Base-by-base conservation (phyloP, 2,797 vertebrate genomes). In the Tachyglossus aculeatus region DNA sequence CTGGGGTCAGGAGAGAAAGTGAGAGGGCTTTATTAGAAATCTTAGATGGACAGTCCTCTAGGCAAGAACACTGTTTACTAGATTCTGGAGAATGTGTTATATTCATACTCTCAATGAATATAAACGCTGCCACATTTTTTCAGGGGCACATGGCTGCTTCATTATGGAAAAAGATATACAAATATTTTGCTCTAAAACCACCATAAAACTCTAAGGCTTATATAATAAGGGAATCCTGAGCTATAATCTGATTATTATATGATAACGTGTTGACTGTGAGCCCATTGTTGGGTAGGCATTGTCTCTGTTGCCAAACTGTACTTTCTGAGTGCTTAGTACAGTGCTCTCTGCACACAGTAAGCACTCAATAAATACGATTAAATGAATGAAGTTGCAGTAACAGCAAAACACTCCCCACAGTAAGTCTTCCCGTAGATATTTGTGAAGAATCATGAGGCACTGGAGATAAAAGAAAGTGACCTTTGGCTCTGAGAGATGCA, bases 221-320 rank as follows among this genome's bases (percentile, higher is more conserved):
- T 84, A 86, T 86, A 83, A 81, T 34, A 44, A 38, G 24, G 73
- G 7, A 32, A 10, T 68, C 66, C 58, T 83, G 71, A 9, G 21
- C 10, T 1, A 11, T 55, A 80, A 79, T 71, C 60, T 55, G 58
- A 84, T 68, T 79, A 62, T 61, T 57, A 63, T 12, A n/a, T 69
- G 77, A 48, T 45, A 81, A 50, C 12, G 4, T 36, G 29, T 62
- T 88, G 60, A 41, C n/a, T n/a, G n/a, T n/a, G n/a, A n/a, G n/a
- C n/a, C n/a, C n/a, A n/a, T n/a, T n/a, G n/a, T n/a, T n/a, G n/a
- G n/a, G n/a, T n/a, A n/a, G n/a, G n/a, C n/a, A n/a, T n/a, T n/a
- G n/a, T n/a, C n/a, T n/a, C n/a, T n/a, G n/a, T n/a, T n/a, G n/a
- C n/a, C n/a, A n/a, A n/a, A n/a, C n/a, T n/a, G n/a, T n/a, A n/a